Evolutionary conservation across 2,113 vertebrate species (phyloP), one percentile per base, ranked within the genome.

Genomic region (Spea multiplicata): DNA sequence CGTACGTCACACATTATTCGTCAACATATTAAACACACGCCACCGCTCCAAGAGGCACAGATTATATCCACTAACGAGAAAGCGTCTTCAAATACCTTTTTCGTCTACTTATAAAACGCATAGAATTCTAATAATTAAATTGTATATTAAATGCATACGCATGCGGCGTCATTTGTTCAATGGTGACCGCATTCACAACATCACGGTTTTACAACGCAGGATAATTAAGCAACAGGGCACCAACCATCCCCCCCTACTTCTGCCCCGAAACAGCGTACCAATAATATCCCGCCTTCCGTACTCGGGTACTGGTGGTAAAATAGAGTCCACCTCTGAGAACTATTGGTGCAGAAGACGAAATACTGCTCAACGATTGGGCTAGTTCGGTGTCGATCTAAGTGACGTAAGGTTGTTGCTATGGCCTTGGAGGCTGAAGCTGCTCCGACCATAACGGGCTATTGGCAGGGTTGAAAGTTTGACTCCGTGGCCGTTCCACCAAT

Each of bases 381-480:
- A 2, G 4, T 3, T 3, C 47, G 9, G 4, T 61, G 45, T 68
- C 78, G 45, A 12, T 80, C 53, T 47, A 3, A 0, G 0, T 8
- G 47, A 74, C 52, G 71, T 16, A 48, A 4, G 17, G 49, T 68
- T 80, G 78, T 80, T 80, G 71, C 78, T 80, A 80, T 61, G 78
- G 78, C 71, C 71, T 66, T 1, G 71, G 44, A 68, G 71, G 70
- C 70, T 79, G 77, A 73, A 67, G 13, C n/a, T 8, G 65, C 52
- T 50, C 46, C 45, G 12, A 50, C 65, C 53, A 17, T 55, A 66
- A 45, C 30, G n/a, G 46, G 50, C 71, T 13, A 80, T 80, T 80
- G 78, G 78, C 45, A 68, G 70, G 68, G 71, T 80, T 74, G 30
- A 14, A 80, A 80, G 71, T 80, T 80, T 67, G 69, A 79, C 77